phyloP scores from a whole-genome alignment of 2,888 invertebrate species.

The Oxyteleia sp. region DNA sequence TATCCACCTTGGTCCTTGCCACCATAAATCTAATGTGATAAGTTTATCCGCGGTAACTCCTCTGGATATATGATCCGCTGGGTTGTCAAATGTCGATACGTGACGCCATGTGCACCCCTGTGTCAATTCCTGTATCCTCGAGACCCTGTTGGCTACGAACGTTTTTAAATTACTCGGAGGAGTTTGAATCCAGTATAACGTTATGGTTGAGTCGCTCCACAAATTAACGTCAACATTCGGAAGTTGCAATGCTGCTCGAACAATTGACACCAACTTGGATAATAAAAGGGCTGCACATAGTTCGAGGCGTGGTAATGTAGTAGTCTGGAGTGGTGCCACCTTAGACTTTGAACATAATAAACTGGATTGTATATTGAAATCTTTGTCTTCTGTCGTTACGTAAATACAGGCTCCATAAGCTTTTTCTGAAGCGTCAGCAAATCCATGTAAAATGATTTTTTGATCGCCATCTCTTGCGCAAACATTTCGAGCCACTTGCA shows the following conservation, averaged over 20 bases:
- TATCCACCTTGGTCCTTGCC: no score
- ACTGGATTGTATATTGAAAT: not conserved
- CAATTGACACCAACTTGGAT: no score
- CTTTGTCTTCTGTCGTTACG: no score
- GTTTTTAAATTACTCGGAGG: not conserved
- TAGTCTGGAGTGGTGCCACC: not conserved
- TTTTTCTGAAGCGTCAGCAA: not conserved
- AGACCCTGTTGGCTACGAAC: not conserved
- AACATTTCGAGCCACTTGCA: no score
- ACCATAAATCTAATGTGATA: not conserved
- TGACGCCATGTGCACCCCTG: not conserved
- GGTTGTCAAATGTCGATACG: not conserved
- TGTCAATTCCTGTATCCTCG: no score
- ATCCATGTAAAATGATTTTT: not conserved
- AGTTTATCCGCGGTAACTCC: not conserved
- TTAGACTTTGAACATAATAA: slow-evolving; percentile 2
- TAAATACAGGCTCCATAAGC: slow-evolving; percentile 5
- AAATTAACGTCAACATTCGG: not conserved
- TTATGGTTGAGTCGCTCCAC: not conserved
- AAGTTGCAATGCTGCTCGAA: no score
- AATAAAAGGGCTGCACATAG: not conserved
- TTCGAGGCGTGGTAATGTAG: slow-evolving; percentile 5
- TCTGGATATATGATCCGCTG: not conserved
- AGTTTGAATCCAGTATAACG: not conserved
- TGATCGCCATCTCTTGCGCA: no score